A percentile compares a stretch with the other conserved stretches of the same genome.
Evolutionary conservation across 37 sponge, comb jelly and placozoan species (phyloP).

Genomic region (Axinella damicornis): DNA sequence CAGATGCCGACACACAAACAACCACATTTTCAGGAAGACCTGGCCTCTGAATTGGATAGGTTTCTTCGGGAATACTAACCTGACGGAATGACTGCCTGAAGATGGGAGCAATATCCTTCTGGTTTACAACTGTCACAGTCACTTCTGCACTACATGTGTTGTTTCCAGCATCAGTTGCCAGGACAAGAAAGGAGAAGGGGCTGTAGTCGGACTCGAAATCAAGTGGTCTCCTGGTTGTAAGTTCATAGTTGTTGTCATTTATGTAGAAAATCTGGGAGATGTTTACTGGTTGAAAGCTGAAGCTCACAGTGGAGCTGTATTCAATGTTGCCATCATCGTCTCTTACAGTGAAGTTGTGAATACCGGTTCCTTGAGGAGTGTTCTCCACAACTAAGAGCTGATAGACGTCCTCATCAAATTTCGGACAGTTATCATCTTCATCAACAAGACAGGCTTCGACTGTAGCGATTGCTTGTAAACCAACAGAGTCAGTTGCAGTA

Average conservation of each 20-base stretch:
- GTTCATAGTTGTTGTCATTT: neutral
- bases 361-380: neutral
- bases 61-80: slow-evolving; percentile 27
- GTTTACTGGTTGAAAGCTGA: neutral
- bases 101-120: slow-evolving; percentile 33
- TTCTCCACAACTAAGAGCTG: slow-evolving; percentile 30
- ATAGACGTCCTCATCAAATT: slow-evolving; percentile 27
- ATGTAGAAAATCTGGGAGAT: slow-evolving; percentile 11
- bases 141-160: slow-evolving; percentile 27
- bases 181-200: slow-evolving; percentile 23
- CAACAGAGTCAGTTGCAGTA: slow-evolving; percentile 42
- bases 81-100: neutral
- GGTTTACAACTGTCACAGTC: slow-evolving; percentile 39
- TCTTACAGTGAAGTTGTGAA: slow-evolving; percentile 37
- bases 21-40: slow-evolving; percentile 24
- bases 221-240: slow-evolving; percentile 18
- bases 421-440: slow-evolving; percentile 62
- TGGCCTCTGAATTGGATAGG: slow-evolving; percentile 21
- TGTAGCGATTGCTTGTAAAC: slow-evolving; percentile 15
- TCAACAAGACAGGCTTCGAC: slow-evolving; percentile 52
- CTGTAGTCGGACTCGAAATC: slow-evolving; percentile 32
- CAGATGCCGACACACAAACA: slow-evolving; percentile 24
- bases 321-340: slow-evolving; percentile 38
- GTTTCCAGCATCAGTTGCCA: slow-evolving; percentile 47
- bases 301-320: slow-evolving; percentile 18